Percentiles rank a stretch among this genome's conserved stretches.
These are phyloP conservation scores for Turdus rufiventris DNA, from an alignment of 2,113 vertebrate species.

Conservation along the genomic window DNA sequence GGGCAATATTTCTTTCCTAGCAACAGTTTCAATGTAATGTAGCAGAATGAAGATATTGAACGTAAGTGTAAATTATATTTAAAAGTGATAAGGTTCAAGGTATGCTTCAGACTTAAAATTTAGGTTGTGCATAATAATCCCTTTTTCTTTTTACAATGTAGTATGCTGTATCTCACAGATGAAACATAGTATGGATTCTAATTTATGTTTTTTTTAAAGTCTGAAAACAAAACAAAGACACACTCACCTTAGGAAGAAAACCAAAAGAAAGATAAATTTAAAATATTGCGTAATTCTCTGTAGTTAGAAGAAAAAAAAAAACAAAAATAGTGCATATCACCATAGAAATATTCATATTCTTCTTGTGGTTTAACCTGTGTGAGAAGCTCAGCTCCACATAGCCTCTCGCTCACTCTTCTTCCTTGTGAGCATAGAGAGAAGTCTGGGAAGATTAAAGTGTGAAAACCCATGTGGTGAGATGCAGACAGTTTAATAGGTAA, in stretches of 20 bases:
- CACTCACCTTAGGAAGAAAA: background rate
- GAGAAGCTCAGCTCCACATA: background rate
- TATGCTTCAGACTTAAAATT: background rate
- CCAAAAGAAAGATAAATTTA: background rate
- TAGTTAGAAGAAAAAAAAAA: background rate
- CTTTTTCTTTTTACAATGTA: background rate
- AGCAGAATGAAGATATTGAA: background rate
- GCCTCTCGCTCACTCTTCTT: accelerated
- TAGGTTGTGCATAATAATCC: background rate
- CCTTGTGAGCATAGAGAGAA: background rate
- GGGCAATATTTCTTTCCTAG: background rate
- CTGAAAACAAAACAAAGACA: background rate
- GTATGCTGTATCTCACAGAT: background rate
- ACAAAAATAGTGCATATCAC: background rate
- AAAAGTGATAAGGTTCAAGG: background rate
- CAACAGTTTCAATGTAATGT: background rate
- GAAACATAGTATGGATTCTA: background rate
- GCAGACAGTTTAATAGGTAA: background rate
- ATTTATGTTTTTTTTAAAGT: background rate
- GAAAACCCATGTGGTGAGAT: background rate
- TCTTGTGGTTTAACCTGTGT: background rate
- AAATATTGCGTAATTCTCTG: background rate
- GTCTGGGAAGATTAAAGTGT: background rate
- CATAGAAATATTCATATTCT: background rate
- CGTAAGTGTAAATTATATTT: background rate